Evolutionary conservation across 1,140 invertebrate species (phyloP), one percentile per base, ranked within the genome.

Genomic region (Drosophila paulistorum): DNA sequence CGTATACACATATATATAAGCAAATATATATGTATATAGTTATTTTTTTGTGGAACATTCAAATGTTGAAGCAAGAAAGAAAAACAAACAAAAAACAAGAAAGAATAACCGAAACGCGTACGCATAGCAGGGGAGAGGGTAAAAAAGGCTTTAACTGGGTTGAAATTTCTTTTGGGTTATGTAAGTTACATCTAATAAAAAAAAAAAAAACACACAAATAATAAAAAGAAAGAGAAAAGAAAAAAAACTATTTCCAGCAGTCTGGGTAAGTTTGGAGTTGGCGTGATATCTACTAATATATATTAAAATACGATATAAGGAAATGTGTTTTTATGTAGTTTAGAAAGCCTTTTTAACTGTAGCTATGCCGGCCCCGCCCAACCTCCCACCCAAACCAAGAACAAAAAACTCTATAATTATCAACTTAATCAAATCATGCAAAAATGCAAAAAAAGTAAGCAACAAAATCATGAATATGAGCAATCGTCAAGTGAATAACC

Each of bases 11-110:
- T 23, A 11, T 51, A 11, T 51, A 17, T 45, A 45, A 14, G 0
- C 7, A n/a, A 7, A 45, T 23, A 51, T 35, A 35, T 54, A 65
- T 67, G 61, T 61, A 71, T 71, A 51, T 71, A 61, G 60, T 77
- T 73, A 77, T 80, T 90, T 86, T 84, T 91, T 91, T 91, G 90
- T 91, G 90, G 90, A 91, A 90, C 90, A 91, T 91, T 91, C 90
- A 91, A 90, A 91, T 77, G 90, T 91, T 91, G 90, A 91, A 91
- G 86, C 90, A 91, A 91, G 90, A 83, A 71, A 79, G 82, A 48
- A 90, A 87, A 87, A 87, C 42, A 68, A 69, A 51, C 7, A 69
- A 87, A 71, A 65, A 45, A 57, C 23, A 57, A 65, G 7, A 60
- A 70, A 66, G 60, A 60, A 68, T 76, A 64, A 80, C 59, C 64